Evolutionary conservation across 2,888 invertebrate species (phyloP), one percentile per base, ranked within the genome.

Genomic region (Isoperla grammatica): DNA sequence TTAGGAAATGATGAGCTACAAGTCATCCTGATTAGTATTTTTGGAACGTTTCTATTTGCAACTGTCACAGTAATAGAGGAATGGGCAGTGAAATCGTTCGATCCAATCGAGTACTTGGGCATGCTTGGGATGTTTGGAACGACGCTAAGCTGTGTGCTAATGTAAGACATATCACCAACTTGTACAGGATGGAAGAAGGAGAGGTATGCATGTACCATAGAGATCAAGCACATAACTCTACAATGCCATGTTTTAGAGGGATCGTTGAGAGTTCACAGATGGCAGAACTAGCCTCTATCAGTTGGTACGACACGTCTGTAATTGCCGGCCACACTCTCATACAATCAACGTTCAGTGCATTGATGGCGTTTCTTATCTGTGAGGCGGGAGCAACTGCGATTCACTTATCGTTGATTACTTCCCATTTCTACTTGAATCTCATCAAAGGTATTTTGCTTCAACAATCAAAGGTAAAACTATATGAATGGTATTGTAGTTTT

Each of bases 111-210:
- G 72, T 93, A 90, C 71, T 78, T 93, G 11, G 90, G 89, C 23
- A 80, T 90, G 74, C 80, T 92, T 15, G 92, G 92, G 15, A 76
- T 91, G 23, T 88, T 90, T 65, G 91, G 91, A 20, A 87, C 86
- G 65, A 74, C 90, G 62, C 79, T 91, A 17, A 85, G 88, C 65
- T 87, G 87, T 62, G 76, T 86, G 17, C 92, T 93, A 75, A 83
- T 89, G 83, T 90, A 82, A 78, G 84, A 6, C 8, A 29, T 29
- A 6, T 29, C 29, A 29, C 29, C 29, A 8, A 6, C 5, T 29
- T 29, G 29, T 29, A 4, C 29, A 29, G 29, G 29, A 29, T 29
- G 8, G 4, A 29, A 29, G 5, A 29, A 29, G 29, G 8, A 29
- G 29, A 29, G 8, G 4, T 29, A 6, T 29, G 29, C 8, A 29